These are phyloP conservation scores for Lerista edwardsae DNA, from an alignment of 2,797 vertebrate species.

Conservation along the genomic window DNA sequence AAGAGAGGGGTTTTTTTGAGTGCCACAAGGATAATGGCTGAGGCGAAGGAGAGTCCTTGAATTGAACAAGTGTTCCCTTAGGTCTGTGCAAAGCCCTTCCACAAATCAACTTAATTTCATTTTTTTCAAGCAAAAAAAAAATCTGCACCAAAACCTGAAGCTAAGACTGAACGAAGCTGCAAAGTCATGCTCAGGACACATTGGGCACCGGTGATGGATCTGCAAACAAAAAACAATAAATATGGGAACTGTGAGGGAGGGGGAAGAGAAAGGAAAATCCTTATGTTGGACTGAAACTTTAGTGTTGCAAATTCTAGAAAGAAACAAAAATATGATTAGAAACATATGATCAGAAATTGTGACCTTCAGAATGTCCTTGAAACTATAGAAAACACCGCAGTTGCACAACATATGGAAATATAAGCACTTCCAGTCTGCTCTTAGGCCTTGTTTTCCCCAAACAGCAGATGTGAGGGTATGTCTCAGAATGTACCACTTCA, in stretches of 20 bases:
- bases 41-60: constrained; percentile 21
- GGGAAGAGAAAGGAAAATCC: constrained; percentile 31
- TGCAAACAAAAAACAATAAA: constrained; percentile 27
- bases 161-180: constrained; percentile 30
- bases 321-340: not conserved
- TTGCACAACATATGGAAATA: constrained; percentile 1
- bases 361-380: constrained; percentile 50
- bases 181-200: constrained; percentile 9
- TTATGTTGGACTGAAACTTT: constrained; percentile 32
- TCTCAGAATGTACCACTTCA: not conserved
- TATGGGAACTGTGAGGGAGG: constrained; percentile 23
- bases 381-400: not conserved
- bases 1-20: constrained; percentile 1
- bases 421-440: not conserved
- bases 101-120: constrained; percentile 34
- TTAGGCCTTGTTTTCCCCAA: not conserved
- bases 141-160: not conserved
- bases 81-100: constrained; percentile 23
- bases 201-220: constrained; percentile 5
- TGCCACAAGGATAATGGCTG: constrained; percentile 23
- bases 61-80: constrained; percentile 9
- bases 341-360: constrained; percentile 10
- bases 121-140: not conserved
- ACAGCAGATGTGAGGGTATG: not conserved
- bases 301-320: fast-evolving